A percentile compares a stretch with the other conserved stretches of the same genome.
These are phyloP conservation scores for Spinus pinus DNA, from an alignment of 2,797 vertebrate species.

Conservation along the genomic window DNA sequence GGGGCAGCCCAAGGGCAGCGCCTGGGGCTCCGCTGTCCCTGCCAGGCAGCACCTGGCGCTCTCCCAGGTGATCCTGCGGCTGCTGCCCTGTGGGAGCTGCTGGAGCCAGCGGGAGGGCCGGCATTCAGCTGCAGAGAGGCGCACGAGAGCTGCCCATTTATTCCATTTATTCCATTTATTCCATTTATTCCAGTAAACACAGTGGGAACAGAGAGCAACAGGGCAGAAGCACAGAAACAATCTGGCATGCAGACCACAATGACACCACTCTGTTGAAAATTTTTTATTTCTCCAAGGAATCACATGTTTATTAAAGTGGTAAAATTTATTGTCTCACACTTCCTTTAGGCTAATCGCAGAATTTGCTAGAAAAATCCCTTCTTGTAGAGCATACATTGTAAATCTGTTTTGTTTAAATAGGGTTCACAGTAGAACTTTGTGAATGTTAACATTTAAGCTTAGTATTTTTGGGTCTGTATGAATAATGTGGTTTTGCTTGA, in stretches of 20 bases:
- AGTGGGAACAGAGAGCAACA: neutral
- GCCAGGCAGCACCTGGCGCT: fast-evolving
- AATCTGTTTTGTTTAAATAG: slow-evolving; percentile 22
- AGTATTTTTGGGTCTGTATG: neutral
- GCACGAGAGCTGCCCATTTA: neutral
- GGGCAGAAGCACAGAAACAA: neutral
- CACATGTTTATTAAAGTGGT: slow-evolving; percentile 22
- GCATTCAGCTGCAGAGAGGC: neutral
- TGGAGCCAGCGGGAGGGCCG: fast-evolving
- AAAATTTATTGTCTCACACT: slow-evolving; percentile 21
- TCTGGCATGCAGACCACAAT: neutral
- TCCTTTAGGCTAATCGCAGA: slow-evolving; percentile 42
- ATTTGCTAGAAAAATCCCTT: slow-evolving; percentile 6
- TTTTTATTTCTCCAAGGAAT: slow-evolving; percentile 26
- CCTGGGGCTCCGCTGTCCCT: neutral
- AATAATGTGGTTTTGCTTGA: neutral
- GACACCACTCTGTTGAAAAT: neutral
- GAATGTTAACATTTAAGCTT: slow-evolving; percentile 18
- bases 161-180: too few relatives aligned
- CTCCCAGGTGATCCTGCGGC: fast-evolving
- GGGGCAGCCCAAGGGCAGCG: neutral
- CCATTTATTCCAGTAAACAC: neutral
- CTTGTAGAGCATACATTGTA: neutral
- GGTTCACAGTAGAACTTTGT: neutral
- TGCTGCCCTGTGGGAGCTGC: fast-evolving